Percentiles rank a stretch among this genome's conserved stretches.
Conservation (phyloP, 2,888 invertebrate species). For the Hoplodrina ambigua region DNA sequence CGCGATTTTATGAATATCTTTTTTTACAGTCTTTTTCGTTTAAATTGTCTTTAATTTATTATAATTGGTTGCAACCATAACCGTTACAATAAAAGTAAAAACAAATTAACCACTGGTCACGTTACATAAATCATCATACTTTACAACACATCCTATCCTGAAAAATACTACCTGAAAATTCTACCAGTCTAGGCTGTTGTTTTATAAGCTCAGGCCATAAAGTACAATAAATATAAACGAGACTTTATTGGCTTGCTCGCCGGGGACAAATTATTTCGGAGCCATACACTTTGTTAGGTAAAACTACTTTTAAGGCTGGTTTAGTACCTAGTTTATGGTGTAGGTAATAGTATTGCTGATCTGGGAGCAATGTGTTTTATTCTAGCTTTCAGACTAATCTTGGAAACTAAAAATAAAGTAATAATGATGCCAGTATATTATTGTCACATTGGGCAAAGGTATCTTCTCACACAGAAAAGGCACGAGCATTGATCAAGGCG, state of each 20-base stretch:
- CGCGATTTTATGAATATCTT: too few relatives aligned
- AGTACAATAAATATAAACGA: conserved; percentile 56
- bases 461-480: too few relatives aligned
- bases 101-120: too few relatives aligned
- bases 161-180: conserved; percentile 21
- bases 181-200: conserved; percentile 27
- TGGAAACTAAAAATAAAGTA: not conserved
- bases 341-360: conserved; percentile 51
- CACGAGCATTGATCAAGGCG: too few relatives aligned
- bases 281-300: conserved; percentile 48
- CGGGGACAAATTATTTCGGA: conserved; percentile 57
- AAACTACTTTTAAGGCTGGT: conserved; percentile 54
- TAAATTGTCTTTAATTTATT: too few relatives aligned
- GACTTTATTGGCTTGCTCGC: conserved; percentile 51
- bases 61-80: too few relatives aligned
- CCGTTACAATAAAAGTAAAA: too few relatives aligned
- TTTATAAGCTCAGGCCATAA: conserved; percentile 43
- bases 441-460: too few relatives aligned
- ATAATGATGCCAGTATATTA: too few relatives aligned
- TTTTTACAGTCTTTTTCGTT: too few relatives aligned
- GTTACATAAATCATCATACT: not conserved
- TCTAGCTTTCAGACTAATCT: conserved; percentile 14
- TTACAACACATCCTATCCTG: not conserved
- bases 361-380: conserved; percentile 42
- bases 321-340: conserved; percentile 32